Conservation (phyloP, 2,113 vertebrate genomes). For the Struthio camelus region DNA sequence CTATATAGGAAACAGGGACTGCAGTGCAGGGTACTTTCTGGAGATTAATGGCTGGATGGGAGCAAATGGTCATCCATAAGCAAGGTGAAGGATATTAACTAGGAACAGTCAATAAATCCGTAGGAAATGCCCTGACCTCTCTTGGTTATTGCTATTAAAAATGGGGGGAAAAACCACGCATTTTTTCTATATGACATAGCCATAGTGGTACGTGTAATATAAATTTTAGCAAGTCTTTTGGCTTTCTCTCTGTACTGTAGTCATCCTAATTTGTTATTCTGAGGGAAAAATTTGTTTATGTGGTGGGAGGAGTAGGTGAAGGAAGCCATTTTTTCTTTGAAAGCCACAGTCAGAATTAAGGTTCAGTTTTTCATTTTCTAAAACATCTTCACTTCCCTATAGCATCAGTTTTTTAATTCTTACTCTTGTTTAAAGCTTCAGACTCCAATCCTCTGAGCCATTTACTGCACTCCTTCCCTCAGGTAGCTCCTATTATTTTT, state of each 20-base stretch:
- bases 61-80: neutral
- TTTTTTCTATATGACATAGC: conserved; percentile 46
- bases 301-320: neutral
- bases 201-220: conserved; percentile 2
- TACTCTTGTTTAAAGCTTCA: neutral
- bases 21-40: neutral
- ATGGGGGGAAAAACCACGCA: neutral
- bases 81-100: neutral
- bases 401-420: neutral
- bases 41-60: neutral
- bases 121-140: conserved; percentile 7
- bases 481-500: neutral
- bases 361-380: neutral
- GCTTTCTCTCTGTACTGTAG: neutral
- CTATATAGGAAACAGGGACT: neutral
- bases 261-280: neutral
- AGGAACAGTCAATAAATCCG: neutral
- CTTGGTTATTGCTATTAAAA: conserved; percentile 21
- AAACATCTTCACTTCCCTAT: neutral
- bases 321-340: neutral
- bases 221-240: conserved; percentile 35
- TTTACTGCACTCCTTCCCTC: neutral
- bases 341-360: neutral
- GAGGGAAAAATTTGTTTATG: neutral
- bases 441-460: neutral